A percentile compares a stretch with the other conserved stretches of the same genome.
These are phyloP conservation scores for Ypsolopha scabrella DNA, from an alignment of 2,888 invertebrate species.

Conservation along the genomic window DNA sequence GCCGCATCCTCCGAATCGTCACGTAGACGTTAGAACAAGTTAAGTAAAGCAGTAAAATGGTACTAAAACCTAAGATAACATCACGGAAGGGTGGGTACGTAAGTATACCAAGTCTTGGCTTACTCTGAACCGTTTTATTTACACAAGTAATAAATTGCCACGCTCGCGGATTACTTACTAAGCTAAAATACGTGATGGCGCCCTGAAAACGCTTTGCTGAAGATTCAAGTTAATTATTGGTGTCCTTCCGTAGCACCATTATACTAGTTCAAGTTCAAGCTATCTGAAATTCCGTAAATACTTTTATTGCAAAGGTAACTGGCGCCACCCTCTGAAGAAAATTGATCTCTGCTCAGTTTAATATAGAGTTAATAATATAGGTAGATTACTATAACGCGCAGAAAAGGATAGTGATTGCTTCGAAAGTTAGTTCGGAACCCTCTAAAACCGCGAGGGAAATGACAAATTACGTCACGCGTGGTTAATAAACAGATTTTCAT, in stretches of 20 bases:
- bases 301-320: too few species aligned
- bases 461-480: too few species aligned
- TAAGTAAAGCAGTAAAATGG: conserved; percentile 1
- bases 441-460: too few species aligned
- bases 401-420: too few species aligned
- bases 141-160: conserved; percentile 5
- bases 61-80: conserved; percentile 7
- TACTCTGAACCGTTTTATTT: conserved; percentile 4
- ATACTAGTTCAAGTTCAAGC: too few species aligned
- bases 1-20: neutral
- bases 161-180: conserved; percentile 1
- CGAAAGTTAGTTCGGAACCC: too few species aligned
- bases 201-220: conserved; percentile 13
- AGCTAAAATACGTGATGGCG: conserved; percentile 2
- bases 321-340: too few species aligned
- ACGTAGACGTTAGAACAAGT: neutral
- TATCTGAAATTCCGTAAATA: too few species aligned
- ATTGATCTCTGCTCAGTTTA: too few species aligned
- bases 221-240: conserved; percentile 27
- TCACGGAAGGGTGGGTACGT: neutral
- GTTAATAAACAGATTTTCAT: too few species aligned
- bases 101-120: neutral
- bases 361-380: too few species aligned
- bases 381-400: too few species aligned
- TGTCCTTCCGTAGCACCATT: conserved; percentile 12